Percentiles rank a stretch among this genome's conserved stretches.
These are phyloP conservation scores for Excalfactoria chinensis DNA, from an alignment of 2,113 vertebrate genomes.

Conservation along the genomic window DNA sequence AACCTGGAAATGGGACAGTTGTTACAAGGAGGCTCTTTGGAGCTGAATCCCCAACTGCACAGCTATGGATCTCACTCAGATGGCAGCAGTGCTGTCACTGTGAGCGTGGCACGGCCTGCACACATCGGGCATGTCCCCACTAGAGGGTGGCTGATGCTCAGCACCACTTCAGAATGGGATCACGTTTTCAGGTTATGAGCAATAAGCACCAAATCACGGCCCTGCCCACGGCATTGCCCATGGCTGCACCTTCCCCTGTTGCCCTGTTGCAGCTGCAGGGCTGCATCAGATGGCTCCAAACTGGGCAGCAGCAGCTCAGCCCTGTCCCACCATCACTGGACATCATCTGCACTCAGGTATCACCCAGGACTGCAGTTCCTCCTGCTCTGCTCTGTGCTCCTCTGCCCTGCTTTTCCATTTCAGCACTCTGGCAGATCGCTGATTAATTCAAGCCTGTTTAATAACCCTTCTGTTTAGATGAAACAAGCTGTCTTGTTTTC, in stretches of 20 bases:
- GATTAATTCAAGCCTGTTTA: conserved; percentile 84
- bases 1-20: conserved; percentile 47
- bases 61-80: not conserved
- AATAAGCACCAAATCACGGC: not conserved
- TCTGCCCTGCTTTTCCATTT: conserved; percentile 64
- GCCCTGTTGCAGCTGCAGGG: rapidly evolving
- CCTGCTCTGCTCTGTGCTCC: conserved; percentile 24
- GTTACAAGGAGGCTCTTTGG: not conserved
- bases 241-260: not conserved
- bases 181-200: not conserved
- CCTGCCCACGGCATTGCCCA: not conserved
- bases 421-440: conserved; percentile 75
- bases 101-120: not conserved
- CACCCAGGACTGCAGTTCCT: not conserved
- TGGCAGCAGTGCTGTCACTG: not conserved
- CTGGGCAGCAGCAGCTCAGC: rapidly evolving
- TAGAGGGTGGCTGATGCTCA: not conserved
- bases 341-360: not conserved
- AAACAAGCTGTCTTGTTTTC: conserved; percentile 84
- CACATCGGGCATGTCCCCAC: rapidly evolving
- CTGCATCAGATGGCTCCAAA: not conserved
- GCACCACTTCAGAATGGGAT: rapidly evolving
- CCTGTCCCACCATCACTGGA: not conserved
- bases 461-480: conserved; percentile 83
- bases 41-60: not conserved